Evolutionary conservation across 1,140 invertebrate genomes (phyloP), one percentile per base, ranked within the genome.

Genomic region (Hypsibius dujardini): DNA sequence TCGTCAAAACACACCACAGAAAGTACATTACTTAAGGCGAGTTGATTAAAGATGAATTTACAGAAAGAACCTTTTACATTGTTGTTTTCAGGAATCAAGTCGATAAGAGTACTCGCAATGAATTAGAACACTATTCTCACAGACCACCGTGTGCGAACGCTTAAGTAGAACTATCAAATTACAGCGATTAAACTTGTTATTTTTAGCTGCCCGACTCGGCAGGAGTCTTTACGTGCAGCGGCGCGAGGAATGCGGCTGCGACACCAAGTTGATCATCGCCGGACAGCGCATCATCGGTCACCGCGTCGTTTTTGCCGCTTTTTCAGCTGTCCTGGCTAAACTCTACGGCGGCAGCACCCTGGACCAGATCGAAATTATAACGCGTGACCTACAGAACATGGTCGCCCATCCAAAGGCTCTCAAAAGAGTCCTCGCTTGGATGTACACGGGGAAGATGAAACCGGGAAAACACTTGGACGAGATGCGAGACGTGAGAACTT

Each of bases 391-490:
- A 7, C 12, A 42, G 3, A 12, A 42, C 3, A 67, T 67, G 3
- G 3, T 12, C 42, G 62, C 42, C 62, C 12, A 67, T 12, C 12
- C 62, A 7, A 67, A 42, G 42, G 62, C 62, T 12, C 12, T 67
- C 42, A 12, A 67, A 67, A 67, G 42, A 45, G 62, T 67, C 62
- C 7, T 67, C 62, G 3, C 7, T 7, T 67, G 62, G 62, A 67
- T 67, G 62, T 67, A 67, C 62, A 67, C 62, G 12, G 62, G 62
- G 3, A 67, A 42, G 7, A 67, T 67, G 3, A 67, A 67, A 67
- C 62, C 45, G 12, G 42, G 62, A 12, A 45, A 67, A 12, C 42
- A 67, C 7, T 7, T 12, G 3, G 12, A 42, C 3, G 12, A 67
- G 3, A 67, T 67, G 45, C 12, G 42, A 45, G 3, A 67, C 3